Conservation (phyloP, 2,888 invertebrate species). For the Spatulosminthurus flaviceps region DNA sequence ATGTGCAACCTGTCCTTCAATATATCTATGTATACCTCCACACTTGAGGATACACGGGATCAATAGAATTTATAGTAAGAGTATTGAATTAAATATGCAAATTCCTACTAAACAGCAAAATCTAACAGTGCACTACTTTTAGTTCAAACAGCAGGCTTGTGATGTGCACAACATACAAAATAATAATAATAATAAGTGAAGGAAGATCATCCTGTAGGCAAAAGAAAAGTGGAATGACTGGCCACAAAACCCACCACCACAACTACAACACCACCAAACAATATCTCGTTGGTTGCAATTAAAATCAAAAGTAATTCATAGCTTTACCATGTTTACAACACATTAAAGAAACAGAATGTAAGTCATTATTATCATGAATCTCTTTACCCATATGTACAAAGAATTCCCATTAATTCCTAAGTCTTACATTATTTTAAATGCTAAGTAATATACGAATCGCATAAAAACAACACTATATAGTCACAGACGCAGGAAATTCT, state of each 20-base stretch:
- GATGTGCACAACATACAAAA: too few relatives aligned
- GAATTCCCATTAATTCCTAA: too few relatives aligned
- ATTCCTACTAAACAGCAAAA: neutral
- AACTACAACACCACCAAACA: neutral
- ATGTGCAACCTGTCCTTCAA: too few relatives aligned
- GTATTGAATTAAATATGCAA: slow-evolving; percentile 12
- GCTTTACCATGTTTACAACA: neutral
- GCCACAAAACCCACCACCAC: slow-evolving; percentile 1
- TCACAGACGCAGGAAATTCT: too few relatives aligned
- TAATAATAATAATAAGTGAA: too few relatives aligned
- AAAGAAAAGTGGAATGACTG: slow-evolving; percentile 12
- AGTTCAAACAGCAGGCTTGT: neutral
- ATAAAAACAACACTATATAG: too few relatives aligned
- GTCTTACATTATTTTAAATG: too few relatives aligned
- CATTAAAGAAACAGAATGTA: neutral
- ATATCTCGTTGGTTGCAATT: slow-evolving; percentile 1
- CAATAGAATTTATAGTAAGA: neutral
- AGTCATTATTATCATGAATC: neutral
- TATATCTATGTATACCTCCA: neutral
- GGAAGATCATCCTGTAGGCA: neutral
- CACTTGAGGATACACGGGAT: too few relatives aligned
- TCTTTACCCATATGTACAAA: too few relatives aligned
- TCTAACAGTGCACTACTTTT: slow-evolving; percentile 14
- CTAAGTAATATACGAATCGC: too few relatives aligned
- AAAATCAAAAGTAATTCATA: slow-evolving; percentile 18